These are phyloP conservation scores for Micoletzkya japonica DNA, from an alignment of 2,888 invertebrate species.

Conservation along the genomic window DNA sequence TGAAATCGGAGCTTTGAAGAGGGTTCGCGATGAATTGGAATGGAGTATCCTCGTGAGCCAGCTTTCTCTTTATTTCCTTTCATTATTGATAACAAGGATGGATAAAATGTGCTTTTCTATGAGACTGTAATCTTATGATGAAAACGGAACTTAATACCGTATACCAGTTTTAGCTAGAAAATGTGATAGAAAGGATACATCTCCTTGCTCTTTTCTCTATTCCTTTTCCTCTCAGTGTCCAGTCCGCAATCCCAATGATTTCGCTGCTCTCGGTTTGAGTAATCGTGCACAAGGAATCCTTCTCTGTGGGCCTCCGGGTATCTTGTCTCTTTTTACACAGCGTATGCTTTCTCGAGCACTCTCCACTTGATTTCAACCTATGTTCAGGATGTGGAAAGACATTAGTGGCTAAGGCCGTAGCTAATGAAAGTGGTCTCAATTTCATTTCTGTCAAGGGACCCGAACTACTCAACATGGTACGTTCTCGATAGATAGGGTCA, in stretches of 20 bases:
- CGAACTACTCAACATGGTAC: constrained; percentile 91
- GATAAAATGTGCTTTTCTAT: neutral
- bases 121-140: no score
- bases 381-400: constrained; percentile 74
- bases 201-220: neutral
- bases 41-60: constrained; percentile 74
- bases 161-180: no score
- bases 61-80: neutral
- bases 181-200: neutral
- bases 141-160: no score
- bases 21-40: constrained; percentile 85
- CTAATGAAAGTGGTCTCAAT: constrained; percentile 97
- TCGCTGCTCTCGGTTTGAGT: constrained; percentile 78
- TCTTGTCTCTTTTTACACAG: no score
- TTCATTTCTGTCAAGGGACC: constrained; percentile 99
- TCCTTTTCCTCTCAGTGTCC: constrained; percentile 74
- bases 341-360: neutral
- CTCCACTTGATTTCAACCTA: constrained; percentile 70
- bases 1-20: constrained; percentile 87
- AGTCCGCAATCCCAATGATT: constrained; percentile 81
- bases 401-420: constrained; percentile 92
- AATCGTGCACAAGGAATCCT: constrained; percentile 80
- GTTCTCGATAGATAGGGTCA: neutral
- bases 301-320: constrained; percentile 92
- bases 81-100: neutral